Percentiles rank a stretch among this genome's conserved stretches.
phyloP scores from a whole-genome alignment of 2,113 vertebrate genomes.

The Emydura subglobosa region DNA sequence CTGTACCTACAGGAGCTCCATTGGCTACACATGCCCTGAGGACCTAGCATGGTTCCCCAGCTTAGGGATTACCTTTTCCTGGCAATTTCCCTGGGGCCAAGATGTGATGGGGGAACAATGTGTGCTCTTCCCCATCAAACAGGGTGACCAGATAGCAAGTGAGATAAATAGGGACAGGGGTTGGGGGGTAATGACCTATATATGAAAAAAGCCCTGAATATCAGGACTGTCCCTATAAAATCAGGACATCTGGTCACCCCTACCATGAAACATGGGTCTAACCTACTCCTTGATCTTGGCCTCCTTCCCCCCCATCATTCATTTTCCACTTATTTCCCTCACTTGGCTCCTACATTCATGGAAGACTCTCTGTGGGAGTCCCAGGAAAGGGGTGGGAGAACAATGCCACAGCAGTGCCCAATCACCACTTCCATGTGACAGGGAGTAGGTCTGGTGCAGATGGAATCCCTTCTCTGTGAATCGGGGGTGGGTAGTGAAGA shows the following conservation, averaged over 20 bases:
- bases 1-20: neutral
- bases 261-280: fast-evolving
- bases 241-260: neutral
- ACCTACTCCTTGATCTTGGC: fast-evolving
- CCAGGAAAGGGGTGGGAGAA: neutral
- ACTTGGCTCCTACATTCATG: neutral
- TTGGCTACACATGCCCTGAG: neutral
- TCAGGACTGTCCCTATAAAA: too few species aligned
- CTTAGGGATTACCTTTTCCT: neutral
- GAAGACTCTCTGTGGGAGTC: neutral
- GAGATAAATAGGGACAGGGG: too few species aligned
- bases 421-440: neutral
- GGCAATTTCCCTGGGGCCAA: neutral
- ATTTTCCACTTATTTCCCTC: neutral
- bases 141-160: too few species aligned
- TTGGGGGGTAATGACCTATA: too few species aligned
- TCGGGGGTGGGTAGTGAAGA: neutral
- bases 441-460: neutral
- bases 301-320: neutral
- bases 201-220: too few species aligned
- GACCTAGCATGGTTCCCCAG: neutral
- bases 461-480: neutral
- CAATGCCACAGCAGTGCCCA: neutral
- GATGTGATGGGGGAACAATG: fast-evolving
- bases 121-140: neutral